Evolutionary conservation across 2,888 invertebrate species (phyloP).

Genomic region (Atherix ibis): DNA sequence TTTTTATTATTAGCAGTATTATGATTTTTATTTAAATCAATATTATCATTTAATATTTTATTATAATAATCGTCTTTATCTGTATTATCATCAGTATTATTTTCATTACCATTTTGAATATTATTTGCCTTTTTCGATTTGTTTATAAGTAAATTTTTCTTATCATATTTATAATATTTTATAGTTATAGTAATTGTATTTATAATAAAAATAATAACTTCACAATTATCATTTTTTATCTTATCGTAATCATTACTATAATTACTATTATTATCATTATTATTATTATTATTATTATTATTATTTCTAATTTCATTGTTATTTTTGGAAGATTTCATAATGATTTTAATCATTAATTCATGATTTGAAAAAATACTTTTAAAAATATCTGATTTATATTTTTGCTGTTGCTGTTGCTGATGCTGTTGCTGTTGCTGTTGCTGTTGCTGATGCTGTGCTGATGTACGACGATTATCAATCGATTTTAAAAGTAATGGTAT

Average conservation of each 20-base stretch:
- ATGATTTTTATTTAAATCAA: neutral
- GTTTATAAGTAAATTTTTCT: no score
- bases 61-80: conserved; percentile 7
- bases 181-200: no score
- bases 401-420: neutral
- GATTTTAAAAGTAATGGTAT: no score
- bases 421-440: neutral
- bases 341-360: neutral
- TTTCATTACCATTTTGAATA: conserved; percentile 2
- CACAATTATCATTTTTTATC: no score
- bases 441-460: neutral
- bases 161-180: no score
- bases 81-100: conserved; percentile 9
- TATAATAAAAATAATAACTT: no score
- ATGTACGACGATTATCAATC: no score
- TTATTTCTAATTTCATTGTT: conserved; percentile 10
- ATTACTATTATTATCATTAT: conserved; percentile 8
- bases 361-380: no score
- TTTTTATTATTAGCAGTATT: neutral
- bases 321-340: conserved; percentile 10
- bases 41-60: conserved; percentile 9
- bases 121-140: no score
- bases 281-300: conserved; percentile 9
- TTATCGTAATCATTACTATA: no score
- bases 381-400: no score